A percentile compares a stretch with the other conserved stretches of the same genome.
Evolutionary conservation across 2,888 invertebrate species (phyloP).

Genomic region (Platerodrilus igneus): DNA sequence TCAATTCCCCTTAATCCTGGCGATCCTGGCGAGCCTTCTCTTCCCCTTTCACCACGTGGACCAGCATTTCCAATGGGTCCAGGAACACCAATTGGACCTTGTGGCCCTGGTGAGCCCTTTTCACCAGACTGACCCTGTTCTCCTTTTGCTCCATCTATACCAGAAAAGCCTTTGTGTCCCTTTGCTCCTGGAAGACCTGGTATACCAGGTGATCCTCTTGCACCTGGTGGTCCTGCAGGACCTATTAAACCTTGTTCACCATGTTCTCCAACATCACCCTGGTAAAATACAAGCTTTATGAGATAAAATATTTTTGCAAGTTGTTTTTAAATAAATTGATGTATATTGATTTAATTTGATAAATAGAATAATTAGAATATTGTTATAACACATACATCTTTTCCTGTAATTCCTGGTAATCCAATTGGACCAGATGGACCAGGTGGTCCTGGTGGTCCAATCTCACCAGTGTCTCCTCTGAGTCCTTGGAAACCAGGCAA

Average conservation of each 20-base stretch:
- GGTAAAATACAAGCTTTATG: slow-evolving; percentile 17
- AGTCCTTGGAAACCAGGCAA: slow-evolving; percentile 81
- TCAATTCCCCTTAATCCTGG: slow-evolving; percentile 75
- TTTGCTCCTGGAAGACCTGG: slow-evolving; percentile 78
- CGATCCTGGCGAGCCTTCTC: slow-evolving; percentile 75
- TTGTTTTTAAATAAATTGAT: too few species aligned
- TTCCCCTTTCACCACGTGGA: slow-evolving; percentile 75
- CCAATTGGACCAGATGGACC: slow-evolving; percentile 60
- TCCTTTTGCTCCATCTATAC: slow-evolving; percentile 76
- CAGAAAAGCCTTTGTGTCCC: slow-evolving; percentile 77
- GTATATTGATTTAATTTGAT: neutral
- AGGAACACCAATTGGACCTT: slow-evolving; percentile 65
- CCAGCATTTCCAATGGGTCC: slow-evolving; percentile 74
- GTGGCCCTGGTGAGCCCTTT: slow-evolving; percentile 65
- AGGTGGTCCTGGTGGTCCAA: slow-evolving; percentile 61
- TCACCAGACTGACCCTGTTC: slow-evolving; percentile 73
- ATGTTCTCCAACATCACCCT: slow-evolving; percentile 76
- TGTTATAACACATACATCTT: slow-evolving; percentile 61
- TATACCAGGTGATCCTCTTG: slow-evolving; percentile 67
- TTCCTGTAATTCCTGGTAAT: slow-evolving; percentile 65
- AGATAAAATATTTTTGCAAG: slow-evolving; percentile 1
- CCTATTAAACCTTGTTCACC: slow-evolving; percentile 75
- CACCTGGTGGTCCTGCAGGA: slow-evolving; percentile 64
- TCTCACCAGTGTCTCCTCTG: slow-evolving; percentile 75
- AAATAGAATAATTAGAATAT: neutral